phyloP scores from a whole-genome alignment of 2,888 invertebrate genomes.

The Reticulitermes lucifugus region DNA sequence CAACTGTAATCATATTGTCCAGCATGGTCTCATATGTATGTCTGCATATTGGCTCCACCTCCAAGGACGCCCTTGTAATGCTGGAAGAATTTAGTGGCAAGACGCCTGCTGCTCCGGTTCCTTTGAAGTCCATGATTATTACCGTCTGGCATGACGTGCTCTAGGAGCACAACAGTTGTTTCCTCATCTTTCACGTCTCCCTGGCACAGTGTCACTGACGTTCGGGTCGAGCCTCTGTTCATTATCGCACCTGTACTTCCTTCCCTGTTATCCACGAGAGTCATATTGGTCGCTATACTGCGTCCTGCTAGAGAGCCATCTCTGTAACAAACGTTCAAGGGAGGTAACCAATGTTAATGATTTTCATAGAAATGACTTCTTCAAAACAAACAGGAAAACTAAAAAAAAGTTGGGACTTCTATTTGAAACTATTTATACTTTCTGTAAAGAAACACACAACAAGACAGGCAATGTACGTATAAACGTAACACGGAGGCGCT shows the following conservation, averaged over 20 bases:
- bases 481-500: no score
- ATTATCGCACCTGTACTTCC: constrained; percentile 8
- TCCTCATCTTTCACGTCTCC: constrained; percentile 15
- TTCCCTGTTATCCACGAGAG: constrained; percentile 19
- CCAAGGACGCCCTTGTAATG: constrained; percentile 42
- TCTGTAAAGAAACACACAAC: no score
- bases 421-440: no score
- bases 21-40: constrained; percentile 28
- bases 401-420: no score
- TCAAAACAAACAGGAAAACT: no score
- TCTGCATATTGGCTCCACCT: constrained; percentile 5
- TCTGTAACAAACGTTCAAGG: constrained; percentile 22
- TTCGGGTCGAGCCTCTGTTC: constrained; percentile 32
- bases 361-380: no score
- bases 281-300: constrained; percentile 39
- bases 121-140: background rate
- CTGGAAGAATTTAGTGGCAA: constrained; percentile 41
- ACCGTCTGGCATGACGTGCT: background rate
- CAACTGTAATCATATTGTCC: no score
- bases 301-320: constrained; percentile 40
- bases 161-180: constrained; percentile 23
- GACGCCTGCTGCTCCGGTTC: constrained; percentile 17
- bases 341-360: no score
- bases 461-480: no score
- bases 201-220: background rate